phyloP scores from a whole-genome alignment of 2,888 invertebrate genomes.

The Cyrtodaria siliqua region DNA sequence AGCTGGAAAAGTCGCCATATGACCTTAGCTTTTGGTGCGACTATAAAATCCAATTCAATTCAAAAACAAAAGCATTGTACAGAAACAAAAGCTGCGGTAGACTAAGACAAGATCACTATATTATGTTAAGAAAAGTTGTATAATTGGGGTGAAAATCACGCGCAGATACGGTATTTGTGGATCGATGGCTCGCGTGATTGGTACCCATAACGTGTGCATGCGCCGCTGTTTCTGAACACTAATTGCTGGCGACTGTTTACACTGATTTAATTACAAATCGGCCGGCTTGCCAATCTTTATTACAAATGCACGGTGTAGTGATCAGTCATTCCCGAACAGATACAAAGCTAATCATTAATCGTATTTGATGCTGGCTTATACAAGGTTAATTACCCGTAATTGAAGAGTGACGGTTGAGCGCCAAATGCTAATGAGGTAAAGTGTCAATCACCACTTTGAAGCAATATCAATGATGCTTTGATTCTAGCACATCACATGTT shows the following conservation, averaged over 20 bases:
- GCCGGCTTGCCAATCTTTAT: constrained; percentile 1
- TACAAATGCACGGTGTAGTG: neutral
- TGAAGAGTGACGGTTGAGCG: constrained; percentile 5
- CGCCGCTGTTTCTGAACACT: constrained; percentile 3
- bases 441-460: constrained; percentile 16
- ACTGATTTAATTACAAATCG: constrained; percentile 15
- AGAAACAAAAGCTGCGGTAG: too few species aligned
- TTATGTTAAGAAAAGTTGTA: too few species aligned
- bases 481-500: neutral
- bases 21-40: too few species aligned
- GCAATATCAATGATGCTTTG: neutral
- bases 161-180: too few species aligned
- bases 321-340: constrained; percentile 15
- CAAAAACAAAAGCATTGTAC: too few species aligned
- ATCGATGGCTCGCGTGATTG: too few species aligned
- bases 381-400: constrained; percentile 22
- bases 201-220: too few species aligned
- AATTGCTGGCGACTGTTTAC: constrained; percentile 9
- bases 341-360: constrained; percentile 17
- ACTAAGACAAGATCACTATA: too few species aligned
- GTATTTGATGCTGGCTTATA: constrained; percentile 11
- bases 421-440: constrained; percentile 6
- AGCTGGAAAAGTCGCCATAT: too few species aligned
- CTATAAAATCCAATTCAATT: too few species aligned
- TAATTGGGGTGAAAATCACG: too few species aligned